Evolutionary conservation across 1,140 invertebrate genomes (phyloP), one percentile per base, ranked within the genome.

Genomic region (Oryctes rhinoceros): DNA sequence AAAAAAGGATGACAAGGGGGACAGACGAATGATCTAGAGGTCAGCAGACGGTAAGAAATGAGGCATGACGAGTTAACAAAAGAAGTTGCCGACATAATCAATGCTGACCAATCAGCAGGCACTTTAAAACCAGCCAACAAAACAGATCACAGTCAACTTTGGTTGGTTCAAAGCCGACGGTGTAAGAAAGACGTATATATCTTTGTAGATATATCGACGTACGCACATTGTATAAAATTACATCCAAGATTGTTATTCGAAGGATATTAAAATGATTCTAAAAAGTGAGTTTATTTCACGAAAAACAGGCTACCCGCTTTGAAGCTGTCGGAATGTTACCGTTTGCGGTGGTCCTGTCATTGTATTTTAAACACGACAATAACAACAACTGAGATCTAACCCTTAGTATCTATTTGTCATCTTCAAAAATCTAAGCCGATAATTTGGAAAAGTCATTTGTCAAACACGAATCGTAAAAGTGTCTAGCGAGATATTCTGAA

Each of bases 11-110:
- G 74, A 76, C 37, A 44, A 76, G 44, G 35, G 44, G 74, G 13
- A 37, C 74, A 76, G 74, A 76, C 74, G 74, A 76, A 76, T 76
- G 74, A 48, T 82, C 82, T 74, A 78, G 83, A 82, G 83, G 84
- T 84, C 82, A 83, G 81, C 81, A 83, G 83, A 84, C 84, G 82
- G 82, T 76, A 81, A 83, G 84, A 84, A 85, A 84, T 83, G 83
- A 84, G 82, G 82, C 83, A 83, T 85, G 83, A 85, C 83, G 82
- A 81, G 48, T 80, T 78, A 59, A 85, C 83, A 85, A 85, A 85
- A 84, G 83, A 84, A 84, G 82, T 81, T 81, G 83, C 84, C 83
- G 83, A 84, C 83, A 85, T 81, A 84, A 85, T 85, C 83, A 85
- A 84, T 83, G 83, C 82, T 83, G 81, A 83, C 84, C 84, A 85